Evolutionary conservation across 1,140 invertebrate genomes (phyloP).

Genomic region (Tetraneura akinire): DNA sequence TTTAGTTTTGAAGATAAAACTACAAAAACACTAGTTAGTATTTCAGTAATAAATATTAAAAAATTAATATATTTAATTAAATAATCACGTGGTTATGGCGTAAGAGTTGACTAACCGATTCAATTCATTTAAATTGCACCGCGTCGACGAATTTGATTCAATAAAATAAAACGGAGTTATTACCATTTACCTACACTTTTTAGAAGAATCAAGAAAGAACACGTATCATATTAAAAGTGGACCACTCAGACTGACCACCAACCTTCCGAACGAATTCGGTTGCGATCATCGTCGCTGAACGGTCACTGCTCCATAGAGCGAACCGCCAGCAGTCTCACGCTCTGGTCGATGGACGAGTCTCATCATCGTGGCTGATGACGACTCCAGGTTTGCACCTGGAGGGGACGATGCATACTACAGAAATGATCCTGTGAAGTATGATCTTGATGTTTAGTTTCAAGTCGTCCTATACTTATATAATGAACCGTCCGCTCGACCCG

Average conservation of each 20-base stretch:
- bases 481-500: neutral
- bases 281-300: slow-evolving; percentile 21
- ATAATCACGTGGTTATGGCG: too few relatives aligned
- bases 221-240: neutral
- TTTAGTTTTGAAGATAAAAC: too few relatives aligned
- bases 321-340: slow-evolving; percentile 18
- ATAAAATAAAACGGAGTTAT: too few relatives aligned
- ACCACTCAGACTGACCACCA: slow-evolving; percentile 30
- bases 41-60: too few relatives aligned
- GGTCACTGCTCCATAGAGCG: neutral
- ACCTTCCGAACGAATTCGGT: neutral
- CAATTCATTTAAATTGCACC: too few relatives aligned
- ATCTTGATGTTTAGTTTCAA: neutral
- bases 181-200: too few relatives aligned
- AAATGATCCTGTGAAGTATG: slow-evolving; percentile 51
- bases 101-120: too few relatives aligned
- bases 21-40: too few relatives aligned
- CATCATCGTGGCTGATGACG: neutral
- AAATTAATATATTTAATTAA: too few relatives aligned
- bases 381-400: slow-evolving; percentile 7
- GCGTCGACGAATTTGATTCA: too few relatives aligned
- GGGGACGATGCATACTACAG: slow-evolving; percentile 44
- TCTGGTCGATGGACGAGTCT: neutral
- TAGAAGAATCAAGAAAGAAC: too few relatives aligned
- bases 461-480: neutral